A percentile compares a stretch with the other conserved stretches of the same genome.
These are phyloP conservation scores for Drosophila miranda DNA, from an alignment of 1,140 invertebrate genomes.

Conservation along the genomic window DNA sequence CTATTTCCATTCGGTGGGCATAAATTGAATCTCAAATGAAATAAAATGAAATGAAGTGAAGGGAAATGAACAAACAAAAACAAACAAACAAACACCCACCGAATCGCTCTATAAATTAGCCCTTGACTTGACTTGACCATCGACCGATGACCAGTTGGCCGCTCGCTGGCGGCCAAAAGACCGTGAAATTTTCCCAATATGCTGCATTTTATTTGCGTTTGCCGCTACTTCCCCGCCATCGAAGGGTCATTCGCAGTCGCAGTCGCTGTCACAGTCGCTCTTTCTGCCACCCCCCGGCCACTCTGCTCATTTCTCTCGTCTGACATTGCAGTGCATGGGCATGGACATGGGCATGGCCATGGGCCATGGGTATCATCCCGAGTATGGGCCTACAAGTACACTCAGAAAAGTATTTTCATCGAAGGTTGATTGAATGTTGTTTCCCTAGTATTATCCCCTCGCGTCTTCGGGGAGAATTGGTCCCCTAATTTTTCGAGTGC, in stretches of 20 bases:
- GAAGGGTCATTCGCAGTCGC: slow-evolving; percentile 4
- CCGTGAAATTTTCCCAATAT: slow-evolving; percentile 79
- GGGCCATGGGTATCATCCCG: slow-evolving; percentile 8
- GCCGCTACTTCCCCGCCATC: background rate
- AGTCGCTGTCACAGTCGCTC: background rate
- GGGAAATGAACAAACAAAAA: slow-evolving; percentile 32
- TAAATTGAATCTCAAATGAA: slow-evolving; percentile 67
- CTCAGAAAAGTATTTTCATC: too few relatives aligned
- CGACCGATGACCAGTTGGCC: slow-evolving; percentile 62
- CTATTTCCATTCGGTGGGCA: slow-evolving; percentile 21
- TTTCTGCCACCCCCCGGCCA: slow-evolving; percentile 9
- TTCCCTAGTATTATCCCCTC: too few relatives aligned
- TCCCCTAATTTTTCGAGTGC: background rate
- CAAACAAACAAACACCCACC: slow-evolving; percentile 65
- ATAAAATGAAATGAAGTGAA: slow-evolving; percentile 24
- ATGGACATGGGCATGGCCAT: slow-evolving; percentile 14
- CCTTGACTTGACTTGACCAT: slow-evolving; percentile 57
- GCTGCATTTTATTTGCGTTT: slow-evolving; percentile 59
- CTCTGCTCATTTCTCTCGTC: slow-evolving; percentile 38
- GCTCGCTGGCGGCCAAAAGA: slow-evolving; percentile 65
- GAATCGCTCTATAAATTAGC: slow-evolving; percentile 75
- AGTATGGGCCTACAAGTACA: background rate
- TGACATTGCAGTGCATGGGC: slow-evolving; percentile 48
- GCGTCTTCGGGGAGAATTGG: too few relatives aligned
- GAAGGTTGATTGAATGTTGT: too few relatives aligned